Percentiles rank a stretch among this genome's conserved stretches.
Evolutionary conservation across 2,113 vertebrate genomes (phyloP).

Genomic region (Hydrolagus affinis): DNA sequence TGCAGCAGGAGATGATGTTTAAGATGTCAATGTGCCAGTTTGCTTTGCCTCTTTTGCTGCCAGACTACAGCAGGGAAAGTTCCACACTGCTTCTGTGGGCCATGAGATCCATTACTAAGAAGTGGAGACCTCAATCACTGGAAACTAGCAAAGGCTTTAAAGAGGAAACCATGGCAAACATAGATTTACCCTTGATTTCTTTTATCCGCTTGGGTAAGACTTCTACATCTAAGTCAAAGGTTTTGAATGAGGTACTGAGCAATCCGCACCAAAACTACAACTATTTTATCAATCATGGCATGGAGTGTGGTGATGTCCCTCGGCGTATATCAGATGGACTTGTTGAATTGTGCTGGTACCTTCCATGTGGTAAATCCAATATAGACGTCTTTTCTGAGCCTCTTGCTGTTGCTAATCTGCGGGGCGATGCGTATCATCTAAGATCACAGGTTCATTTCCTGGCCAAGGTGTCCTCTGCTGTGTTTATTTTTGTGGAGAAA

Average conservation of each 20-base stretch:
- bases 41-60: slow-evolving; percentile 66
- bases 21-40: slow-evolving; percentile 62
- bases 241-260: slow-evolving; percentile 11
- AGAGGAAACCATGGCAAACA: slow-evolving; percentile 6
- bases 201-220: neutral
- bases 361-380: slow-evolving; percentile 34
- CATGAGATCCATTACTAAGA: slow-evolving; percentile 21
- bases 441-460: slow-evolving; percentile 50
- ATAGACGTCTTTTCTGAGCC: slow-evolving; percentile 47
- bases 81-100: slow-evolving; percentile 35
- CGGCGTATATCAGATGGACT: too few relatives aligned
- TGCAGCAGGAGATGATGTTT: slow-evolving; percentile 53
- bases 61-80: slow-evolving; percentile 47
- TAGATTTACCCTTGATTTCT: neutral
- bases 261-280: slow-evolving; percentile 4
- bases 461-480: too few relatives aligned
- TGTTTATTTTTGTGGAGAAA: too few relatives aligned
- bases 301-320: slow-evolving; percentile 26
- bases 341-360: too few relatives aligned
- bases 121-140: slow-evolving; percentile 18
- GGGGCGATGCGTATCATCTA: slow-evolving; percentile 50
- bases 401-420: too few relatives aligned
- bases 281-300: slow-evolving; percentile 9
- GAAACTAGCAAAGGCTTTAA: slow-evolving; percentile 1
- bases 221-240: slow-evolving; percentile 10